phyloP scores from a whole-genome alignment of 2,113 vertebrate genomes.

The Epinephelus cyanopodus region DNA sequence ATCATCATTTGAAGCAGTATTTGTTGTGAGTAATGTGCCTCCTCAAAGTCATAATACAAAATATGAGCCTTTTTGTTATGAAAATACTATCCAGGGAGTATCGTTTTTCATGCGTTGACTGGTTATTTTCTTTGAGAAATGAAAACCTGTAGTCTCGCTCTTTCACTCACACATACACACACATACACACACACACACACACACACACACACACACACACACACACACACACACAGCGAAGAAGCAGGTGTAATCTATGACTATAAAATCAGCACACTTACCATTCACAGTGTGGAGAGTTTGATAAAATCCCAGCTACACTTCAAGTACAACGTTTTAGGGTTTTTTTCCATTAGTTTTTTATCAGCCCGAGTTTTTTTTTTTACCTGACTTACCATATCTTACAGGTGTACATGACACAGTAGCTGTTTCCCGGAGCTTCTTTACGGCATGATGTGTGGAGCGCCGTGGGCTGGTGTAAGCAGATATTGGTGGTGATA shows the following conservation, averaged over 20 bases:
- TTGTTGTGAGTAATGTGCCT: constrained; percentile 29
- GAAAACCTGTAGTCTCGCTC: constrained; percentile 17
- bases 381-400: constrained; percentile 16
- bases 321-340: constrained; percentile 24
- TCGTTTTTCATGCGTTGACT: constrained; percentile 62
- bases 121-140: constrained; percentile 64
- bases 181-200: constrained; percentile 3
- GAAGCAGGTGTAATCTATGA: constrained; percentile 38
- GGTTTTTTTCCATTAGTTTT: constrained; percentile 32
- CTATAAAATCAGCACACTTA: constrained; percentile 47
- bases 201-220: constrained; percentile 6
- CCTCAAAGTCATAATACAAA: constrained; percentile 32
- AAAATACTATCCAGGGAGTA: constrained; percentile 48
- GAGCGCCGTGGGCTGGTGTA: constrained; percentile 14
- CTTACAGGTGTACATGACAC: constrained; percentile 41
- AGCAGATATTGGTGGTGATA: constrained; percentile 58
- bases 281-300: constrained; percentile 47
- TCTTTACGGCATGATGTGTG: constrained; percentile 31
- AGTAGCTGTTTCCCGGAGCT: constrained; percentile 1
- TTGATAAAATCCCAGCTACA: constrained; percentile 45
- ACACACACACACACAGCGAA: neutral
- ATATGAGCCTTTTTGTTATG: constrained; percentile 41
- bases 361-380: constrained; percentile 25
- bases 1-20: constrained; percentile 36
- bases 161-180: constrained; percentile 6